phyloP scores from a whole-genome alignment of 2,888 invertebrate species.

The Drosophila cognata region DNA sequence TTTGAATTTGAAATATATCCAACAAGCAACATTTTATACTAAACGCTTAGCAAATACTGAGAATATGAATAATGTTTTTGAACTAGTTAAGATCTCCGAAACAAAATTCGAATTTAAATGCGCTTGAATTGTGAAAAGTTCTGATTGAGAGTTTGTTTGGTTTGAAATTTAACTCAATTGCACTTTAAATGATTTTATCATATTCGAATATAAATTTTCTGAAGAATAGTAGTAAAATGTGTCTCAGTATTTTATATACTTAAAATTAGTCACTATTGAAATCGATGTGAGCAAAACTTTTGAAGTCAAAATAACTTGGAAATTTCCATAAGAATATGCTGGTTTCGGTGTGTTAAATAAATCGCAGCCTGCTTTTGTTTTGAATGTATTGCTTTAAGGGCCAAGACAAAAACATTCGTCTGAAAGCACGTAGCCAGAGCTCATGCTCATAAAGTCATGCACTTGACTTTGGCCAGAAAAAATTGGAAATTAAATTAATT shows the following conservation, averaged over 20 bases:
- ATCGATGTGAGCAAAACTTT: not conserved
- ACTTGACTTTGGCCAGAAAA: conserved; percentile 69
- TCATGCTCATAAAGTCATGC: conserved; percentile 33
- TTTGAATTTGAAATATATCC: not conserved
- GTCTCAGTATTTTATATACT: not conserved
- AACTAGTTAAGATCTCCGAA: not conserved
- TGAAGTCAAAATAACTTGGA: not conserved
- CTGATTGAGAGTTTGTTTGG: not conserved
- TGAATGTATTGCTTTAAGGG: conserved; percentile 31
- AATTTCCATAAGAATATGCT: conserved; percentile 25
- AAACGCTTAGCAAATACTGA: no score
- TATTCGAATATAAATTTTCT: not conserved
- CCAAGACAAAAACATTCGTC: conserved; percentile 38
- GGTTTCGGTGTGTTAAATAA: conserved; percentile 21
- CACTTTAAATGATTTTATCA: not conserved
- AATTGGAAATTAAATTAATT: conserved; percentile 75
- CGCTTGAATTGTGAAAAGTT: not conserved
- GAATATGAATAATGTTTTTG: not conserved
- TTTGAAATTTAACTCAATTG: not conserved
- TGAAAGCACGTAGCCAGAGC: conserved; percentile 53
- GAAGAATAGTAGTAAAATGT: not conserved
- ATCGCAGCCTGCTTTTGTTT: not conserved
- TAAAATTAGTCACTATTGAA: not conserved
- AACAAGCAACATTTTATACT: not conserved
- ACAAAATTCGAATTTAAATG: not conserved